phyloP scores from a whole-genome alignment of 2,888 invertebrate genomes.

The Aspidiotus destructor region DNA sequence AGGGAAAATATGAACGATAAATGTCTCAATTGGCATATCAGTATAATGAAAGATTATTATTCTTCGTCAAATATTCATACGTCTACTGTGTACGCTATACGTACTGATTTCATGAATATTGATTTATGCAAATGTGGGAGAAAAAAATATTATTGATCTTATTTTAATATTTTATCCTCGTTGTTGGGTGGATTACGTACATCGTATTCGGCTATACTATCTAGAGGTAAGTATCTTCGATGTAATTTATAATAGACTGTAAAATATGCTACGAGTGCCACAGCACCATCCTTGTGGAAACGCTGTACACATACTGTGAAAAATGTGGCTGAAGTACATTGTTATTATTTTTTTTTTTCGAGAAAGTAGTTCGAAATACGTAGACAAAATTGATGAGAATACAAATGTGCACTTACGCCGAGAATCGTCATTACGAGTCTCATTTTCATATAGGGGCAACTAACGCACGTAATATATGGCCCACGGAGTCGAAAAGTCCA shows the following conservation, averaged over 20 bases:
- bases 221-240: background rate
- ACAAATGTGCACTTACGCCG: background rate
- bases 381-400: constrained; percentile 3
- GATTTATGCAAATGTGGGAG: constrained; percentile 12
- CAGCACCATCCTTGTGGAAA: background rate
- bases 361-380: background rate
- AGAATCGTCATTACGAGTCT: background rate
- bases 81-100: background rate
- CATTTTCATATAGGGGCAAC: background rate
- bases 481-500: too few relatives aligned
- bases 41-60: constrained; percentile 10
- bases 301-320: background rate
- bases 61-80: constrained; percentile 6
- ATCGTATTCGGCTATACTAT: constrained; percentile 9
- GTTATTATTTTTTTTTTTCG: background rate
- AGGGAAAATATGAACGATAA: background rate
- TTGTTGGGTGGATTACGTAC: background rate
- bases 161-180: constrained; percentile 16
- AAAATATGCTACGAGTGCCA: too few relatives aligned
- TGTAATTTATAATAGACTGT: background rate
- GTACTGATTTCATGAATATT: constrained; percentile 17
- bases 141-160: constrained; percentile 17
- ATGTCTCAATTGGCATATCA: background rate
- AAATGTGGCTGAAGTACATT: background rate
- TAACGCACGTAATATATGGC: too few relatives aligned